phyloP scores from a whole-genome alignment of 2,113 vertebrate species.

The Uria aalge region DNA sequence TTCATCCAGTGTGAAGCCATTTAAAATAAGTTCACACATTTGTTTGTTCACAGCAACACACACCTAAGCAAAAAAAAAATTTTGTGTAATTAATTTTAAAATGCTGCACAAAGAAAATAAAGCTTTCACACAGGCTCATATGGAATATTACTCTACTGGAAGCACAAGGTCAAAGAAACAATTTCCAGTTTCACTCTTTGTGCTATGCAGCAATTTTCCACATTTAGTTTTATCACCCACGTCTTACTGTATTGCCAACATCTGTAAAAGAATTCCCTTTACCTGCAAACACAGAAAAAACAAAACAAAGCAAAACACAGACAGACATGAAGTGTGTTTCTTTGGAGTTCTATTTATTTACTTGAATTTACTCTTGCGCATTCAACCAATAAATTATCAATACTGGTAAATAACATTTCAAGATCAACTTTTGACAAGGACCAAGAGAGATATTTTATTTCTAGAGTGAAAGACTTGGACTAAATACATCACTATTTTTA shows the following conservation, averaged over 20 bases:
- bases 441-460: neutral
- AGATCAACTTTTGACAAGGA: neutral
- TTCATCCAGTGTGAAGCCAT: neutral
- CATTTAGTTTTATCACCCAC: neutral
- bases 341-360: neutral
- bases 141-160: neutral
- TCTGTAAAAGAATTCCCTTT: conserved; percentile 12
- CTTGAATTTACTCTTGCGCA: neutral
- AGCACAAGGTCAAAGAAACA: neutral
- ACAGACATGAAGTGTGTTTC: neutral
- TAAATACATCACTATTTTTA: neutral
- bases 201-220: conserved; percentile 4
- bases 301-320: neutral
- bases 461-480: neutral
- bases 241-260: neutral
- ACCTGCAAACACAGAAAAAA: neutral
- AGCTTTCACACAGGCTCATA: neutral
- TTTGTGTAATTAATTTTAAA: neutral
- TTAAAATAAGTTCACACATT: neutral
- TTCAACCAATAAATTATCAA: neutral
- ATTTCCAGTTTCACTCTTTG: neutral
- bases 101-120: neutral
- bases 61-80: neutral
- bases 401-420: neutral
- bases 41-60: neutral